Evolutionary conservation across 2,888 invertebrate genomes (phyloP).

Genomic region (Acronicta leporina): DNA sequence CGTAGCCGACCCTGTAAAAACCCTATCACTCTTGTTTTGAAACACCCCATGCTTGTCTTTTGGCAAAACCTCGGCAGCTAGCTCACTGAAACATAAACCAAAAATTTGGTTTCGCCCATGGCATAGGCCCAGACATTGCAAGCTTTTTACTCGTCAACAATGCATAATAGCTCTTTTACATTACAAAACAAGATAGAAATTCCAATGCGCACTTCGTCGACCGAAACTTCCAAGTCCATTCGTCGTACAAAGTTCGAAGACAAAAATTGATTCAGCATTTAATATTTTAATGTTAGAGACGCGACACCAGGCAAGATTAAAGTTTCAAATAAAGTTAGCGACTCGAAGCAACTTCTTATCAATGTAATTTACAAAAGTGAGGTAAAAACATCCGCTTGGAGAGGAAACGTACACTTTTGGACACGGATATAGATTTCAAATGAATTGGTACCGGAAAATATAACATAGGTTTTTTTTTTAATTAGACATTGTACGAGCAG

Average conservation of each 20-base stretch:
- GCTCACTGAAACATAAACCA: too few species aligned
- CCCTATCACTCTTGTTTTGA: too few species aligned
- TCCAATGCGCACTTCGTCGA: background rate
- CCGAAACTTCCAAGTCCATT: constrained; percentile 26
- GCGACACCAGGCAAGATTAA: constrained; percentile 61
- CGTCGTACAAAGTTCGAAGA: constrained; percentile 37
- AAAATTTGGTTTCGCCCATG: too few species aligned
- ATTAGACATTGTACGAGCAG: too few species aligned
- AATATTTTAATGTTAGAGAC: constrained; percentile 52
- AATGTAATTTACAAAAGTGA: constrained; percentile 64
- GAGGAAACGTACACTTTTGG: constrained; percentile 32
- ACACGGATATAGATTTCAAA: constrained; percentile 28
- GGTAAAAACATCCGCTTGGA: constrained; percentile 64
- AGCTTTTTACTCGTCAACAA: too few species aligned
- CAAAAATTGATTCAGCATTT: constrained; percentile 58
- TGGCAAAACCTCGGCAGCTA: too few species aligned
- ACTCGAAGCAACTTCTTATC: constrained; percentile 68
- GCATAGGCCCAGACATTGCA: too few species aligned
- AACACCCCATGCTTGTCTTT: too few species aligned
- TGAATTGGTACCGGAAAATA: constrained; percentile 10
- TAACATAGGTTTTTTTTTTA: too few species aligned
- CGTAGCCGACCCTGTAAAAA: too few species aligned
- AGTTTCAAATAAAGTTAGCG: constrained; percentile 67
- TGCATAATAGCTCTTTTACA: background rate
- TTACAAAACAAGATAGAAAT: background rate